Evolutionary conservation across 2,797 vertebrate species (phyloP).

Genomic region (Thalassophryne amazonica): DNA sequence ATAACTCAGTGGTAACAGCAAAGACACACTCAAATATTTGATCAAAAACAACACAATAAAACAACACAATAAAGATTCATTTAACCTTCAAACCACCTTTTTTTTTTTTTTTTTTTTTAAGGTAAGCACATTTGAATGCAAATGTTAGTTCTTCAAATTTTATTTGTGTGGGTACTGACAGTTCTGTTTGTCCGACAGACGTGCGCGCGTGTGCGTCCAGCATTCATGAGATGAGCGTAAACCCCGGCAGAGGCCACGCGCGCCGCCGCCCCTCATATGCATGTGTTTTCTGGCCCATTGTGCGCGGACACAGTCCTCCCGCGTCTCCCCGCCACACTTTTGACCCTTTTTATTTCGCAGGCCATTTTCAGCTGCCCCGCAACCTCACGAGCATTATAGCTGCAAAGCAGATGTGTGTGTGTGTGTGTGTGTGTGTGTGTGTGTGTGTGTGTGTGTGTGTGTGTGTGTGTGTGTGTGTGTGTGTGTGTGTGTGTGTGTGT

Average conservation of each 20-base stretch:
- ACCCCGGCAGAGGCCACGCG: constrained; percentile 65
- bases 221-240: constrained; percentile 64
- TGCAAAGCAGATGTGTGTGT: constrained; percentile 76
- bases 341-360: constrained; percentile 80
- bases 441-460: background rate
- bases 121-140: constrained; percentile 12
- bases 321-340: constrained; percentile 73
- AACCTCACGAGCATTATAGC: constrained; percentile 71
- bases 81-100: too few species aligned
- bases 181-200: constrained; percentile 21
- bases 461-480: background rate
- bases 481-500: background rate
- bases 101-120: too few species aligned
- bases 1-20: constrained; percentile 50
- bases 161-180: background rate
- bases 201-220: constrained; percentile 23
- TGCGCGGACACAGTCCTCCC: constrained; percentile 70
- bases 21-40: constrained; percentile 29
- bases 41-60: constrained; percentile 13
- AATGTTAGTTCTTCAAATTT: constrained; percentile 1
- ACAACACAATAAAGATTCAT: constrained; percentile 30
- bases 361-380: constrained; percentile 78
- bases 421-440: constrained; percentile 17
- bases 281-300: constrained; percentile 80
- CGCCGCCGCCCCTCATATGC: constrained; percentile 65